A percentile compares a stretch with the other conserved stretches of the same genome.
phyloP scores from a whole-genome alignment of 2,113 vertebrate species.

The Upupa epops region DNA sequence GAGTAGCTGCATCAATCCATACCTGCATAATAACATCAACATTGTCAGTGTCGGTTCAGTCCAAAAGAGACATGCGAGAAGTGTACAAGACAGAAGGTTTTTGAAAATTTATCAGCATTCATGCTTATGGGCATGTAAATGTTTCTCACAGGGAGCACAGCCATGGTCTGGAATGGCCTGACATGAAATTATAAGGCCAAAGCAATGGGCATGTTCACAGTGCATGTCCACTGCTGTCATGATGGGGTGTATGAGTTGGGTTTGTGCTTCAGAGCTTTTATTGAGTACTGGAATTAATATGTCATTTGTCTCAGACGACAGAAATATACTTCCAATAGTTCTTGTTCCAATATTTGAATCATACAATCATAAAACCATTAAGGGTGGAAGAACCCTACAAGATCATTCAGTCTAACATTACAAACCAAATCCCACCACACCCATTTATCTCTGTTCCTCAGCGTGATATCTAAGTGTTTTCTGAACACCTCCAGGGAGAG shows the following conservation, averaged over 20 bases:
- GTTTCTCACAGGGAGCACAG: not conserved
- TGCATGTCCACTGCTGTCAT: not conserved
- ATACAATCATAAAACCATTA: no score
- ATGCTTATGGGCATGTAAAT: not conserved
- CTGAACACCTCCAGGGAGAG: no score
- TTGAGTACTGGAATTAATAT: not conserved
- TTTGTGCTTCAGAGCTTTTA: no score
- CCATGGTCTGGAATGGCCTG: not conserved
- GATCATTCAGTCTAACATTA: no score
- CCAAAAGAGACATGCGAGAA: not conserved
- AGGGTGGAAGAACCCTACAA: no score
- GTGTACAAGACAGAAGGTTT: not conserved
- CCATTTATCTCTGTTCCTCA: no score
- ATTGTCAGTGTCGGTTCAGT: not conserved
- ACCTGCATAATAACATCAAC: constrained; percentile 79
- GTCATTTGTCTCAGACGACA: not conserved
- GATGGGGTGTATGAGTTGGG: not conserved
- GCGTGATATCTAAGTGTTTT: no score
- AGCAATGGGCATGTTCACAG: not conserved
- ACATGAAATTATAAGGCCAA: not conserved
- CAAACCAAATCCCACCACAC: no score
- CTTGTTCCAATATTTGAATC: not conserved
- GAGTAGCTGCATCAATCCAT: constrained; percentile 98
- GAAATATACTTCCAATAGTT: not conserved
- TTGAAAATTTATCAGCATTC: not conserved